Evolutionary conservation across 2,113 vertebrate genomes (phyloP), one percentile per base, ranked within the genome.

Genomic region (Hippolais icterina): DNA sequence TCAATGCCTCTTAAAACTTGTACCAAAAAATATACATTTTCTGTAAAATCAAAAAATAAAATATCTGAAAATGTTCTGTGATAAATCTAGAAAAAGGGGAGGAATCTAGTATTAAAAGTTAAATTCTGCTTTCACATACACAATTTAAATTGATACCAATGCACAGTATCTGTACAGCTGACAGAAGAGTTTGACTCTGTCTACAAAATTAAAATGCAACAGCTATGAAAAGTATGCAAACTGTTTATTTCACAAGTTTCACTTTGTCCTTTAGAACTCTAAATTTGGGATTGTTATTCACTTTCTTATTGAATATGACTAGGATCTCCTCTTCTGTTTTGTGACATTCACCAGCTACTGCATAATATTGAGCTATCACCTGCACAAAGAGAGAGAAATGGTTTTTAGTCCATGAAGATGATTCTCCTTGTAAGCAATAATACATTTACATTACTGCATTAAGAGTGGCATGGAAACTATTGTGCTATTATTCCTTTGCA

Each of bases 241-340:
- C 53, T 95, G 46, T 74, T 98, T 94, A 97, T 82, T 99, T 98
- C 44, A 99, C 6, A 78, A 99, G 99, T 92, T 97, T 98, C 56
- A 99, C 99, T 97, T 96, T 98, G 47, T 99, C 99, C 97, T 99
- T 99, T 23, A 99, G 72, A 92, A 99, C 94, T 97, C 91, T 98
- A 91, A 99, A 99, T 84, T 98, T 98, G 16, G 99, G 99, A 96
- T 99, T 99, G 71, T 95, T 98, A 65, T 95, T 98, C 89, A 99
- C 95, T 96, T 99, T 99, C 98, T 98, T 99, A 97, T 99, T 99
- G 97, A 99, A 99, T 49, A 97, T 91, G 46, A 96, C 98, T 11
- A 98, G 95, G 66, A 99, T 96, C 15, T 99, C 98, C 82, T 98
- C 98, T 90, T 99, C 98, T 1, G 98, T 98, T 88, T 89, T 98